Conservation (phyloP, 2,888 invertebrate species). For the Creontiades dilutus region DNA sequence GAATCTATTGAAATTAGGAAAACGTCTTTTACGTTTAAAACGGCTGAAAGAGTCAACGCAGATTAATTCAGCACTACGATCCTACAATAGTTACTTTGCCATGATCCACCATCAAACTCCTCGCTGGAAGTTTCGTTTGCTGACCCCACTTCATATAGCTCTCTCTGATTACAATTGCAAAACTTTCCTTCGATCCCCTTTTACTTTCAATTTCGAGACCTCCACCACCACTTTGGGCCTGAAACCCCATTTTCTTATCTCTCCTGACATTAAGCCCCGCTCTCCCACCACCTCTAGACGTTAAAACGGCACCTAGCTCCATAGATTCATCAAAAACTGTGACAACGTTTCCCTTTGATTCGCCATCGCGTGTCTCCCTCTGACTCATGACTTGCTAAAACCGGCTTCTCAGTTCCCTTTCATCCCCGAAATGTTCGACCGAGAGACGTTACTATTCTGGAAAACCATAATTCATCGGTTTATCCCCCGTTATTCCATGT, state of each 20-base stretch:
- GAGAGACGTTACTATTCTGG: neutral
- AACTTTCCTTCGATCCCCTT: constrained; percentile 13
- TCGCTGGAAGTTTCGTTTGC: neutral
- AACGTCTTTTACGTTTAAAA: too few relatives aligned
- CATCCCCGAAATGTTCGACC: constrained; percentile 21
- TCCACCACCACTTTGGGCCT: neutral
- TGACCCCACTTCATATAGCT: neutral
- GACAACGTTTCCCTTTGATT: constrained; percentile 35
- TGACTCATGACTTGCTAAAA: constrained; percentile 54
- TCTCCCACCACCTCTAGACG: neutral
- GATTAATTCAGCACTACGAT: too few relatives aligned
- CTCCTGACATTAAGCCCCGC: neutral
- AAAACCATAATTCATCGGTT: constrained; percentile 44
- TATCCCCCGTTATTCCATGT: constrained; percentile 22
- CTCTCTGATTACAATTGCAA: constrained; percentile 37
- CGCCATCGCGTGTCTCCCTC: constrained; percentile 40
- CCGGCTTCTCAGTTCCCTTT: neutral
- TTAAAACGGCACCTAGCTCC: neutral
- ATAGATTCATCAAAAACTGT: constrained; percentile 44
- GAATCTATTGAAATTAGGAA: too few relatives aligned
- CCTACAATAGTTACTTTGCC: neutral
- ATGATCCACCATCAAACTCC: neutral
- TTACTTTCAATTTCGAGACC: constrained; percentile 17
- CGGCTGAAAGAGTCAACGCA: too few relatives aligned
- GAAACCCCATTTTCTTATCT: constrained; percentile 35